phyloP scores from a whole-genome alignment of 2,113 vertebrate species.

The Antennarius striatus region DNA sequence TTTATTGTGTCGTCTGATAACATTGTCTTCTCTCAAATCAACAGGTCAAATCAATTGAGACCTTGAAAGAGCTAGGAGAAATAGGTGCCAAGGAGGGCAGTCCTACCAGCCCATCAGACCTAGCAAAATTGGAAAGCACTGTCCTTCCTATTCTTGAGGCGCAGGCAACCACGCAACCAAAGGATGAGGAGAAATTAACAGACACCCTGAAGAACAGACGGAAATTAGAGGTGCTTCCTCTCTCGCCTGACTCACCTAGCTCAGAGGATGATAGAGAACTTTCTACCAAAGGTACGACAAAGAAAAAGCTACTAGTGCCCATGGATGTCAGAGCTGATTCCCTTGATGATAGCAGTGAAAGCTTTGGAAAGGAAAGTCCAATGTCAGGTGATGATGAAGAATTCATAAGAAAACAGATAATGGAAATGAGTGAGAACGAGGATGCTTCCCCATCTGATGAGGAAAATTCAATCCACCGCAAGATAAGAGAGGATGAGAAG shows the following conservation, averaged over 20 bases:
- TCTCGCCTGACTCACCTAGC: slow-evolving; percentile 81
- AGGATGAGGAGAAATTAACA: slow-evolving; percentile 59
- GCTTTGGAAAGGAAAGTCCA: slow-evolving; percentile 88
- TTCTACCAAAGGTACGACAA: slow-evolving; percentile 52
- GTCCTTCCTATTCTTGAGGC: slow-evolving; percentile 95
- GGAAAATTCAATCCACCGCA: slow-evolving; percentile 79
- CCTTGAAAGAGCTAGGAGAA: slow-evolving; percentile 78
- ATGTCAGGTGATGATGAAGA: slow-evolving; percentile 93
- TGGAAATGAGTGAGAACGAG: slow-evolving; percentile 97
- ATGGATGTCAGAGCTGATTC: slow-evolving; percentile 84
- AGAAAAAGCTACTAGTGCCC: slow-evolving; percentile 80
- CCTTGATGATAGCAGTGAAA: slow-evolving; percentile 95
- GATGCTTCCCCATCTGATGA: slow-evolving; percentile 92
- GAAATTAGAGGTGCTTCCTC: slow-evolving; percentile 81
- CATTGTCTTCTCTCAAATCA: slow-evolving; percentile 65
- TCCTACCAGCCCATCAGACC: slow-evolving; percentile 89
- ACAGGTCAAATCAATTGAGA: slow-evolving; percentile 78
- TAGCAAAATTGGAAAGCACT: slow-evolving; percentile 92
- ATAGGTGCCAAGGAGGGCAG: slow-evolving; percentile 80
- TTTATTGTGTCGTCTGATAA: not conserved
- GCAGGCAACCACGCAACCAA: slow-evolving; percentile 80
- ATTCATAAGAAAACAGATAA: slow-evolving; percentile 92
- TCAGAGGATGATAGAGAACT: slow-evolving; percentile 83
- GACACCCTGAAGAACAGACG: slow-evolving; percentile 78
- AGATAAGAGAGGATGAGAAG: slow-evolving; percentile 84